A percentile compares a stretch with the other conserved stretches of the same genome.
These are phyloP conservation scores for Pachypanchax playfairii DNA, from an alignment of 2,113 vertebrate genomes.

Conservation along the genomic window DNA sequence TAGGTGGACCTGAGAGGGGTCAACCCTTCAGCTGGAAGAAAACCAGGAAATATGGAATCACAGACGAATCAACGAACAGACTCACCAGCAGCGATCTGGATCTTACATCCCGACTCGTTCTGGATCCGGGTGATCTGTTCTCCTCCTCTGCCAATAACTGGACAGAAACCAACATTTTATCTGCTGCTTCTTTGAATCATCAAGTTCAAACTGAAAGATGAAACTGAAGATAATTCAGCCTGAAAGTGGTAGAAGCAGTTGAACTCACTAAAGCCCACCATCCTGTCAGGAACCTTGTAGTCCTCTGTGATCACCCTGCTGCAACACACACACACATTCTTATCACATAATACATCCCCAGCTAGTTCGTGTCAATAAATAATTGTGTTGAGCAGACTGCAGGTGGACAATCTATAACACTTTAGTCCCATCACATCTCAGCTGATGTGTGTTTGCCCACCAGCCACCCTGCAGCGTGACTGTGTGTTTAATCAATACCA, in stretches of 20 bases:
- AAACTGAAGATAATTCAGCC: too few species aligned
- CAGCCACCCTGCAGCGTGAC: background rate
- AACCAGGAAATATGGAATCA: too few species aligned
- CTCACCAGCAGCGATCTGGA: constrained; percentile 97
- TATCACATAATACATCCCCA: background rate
- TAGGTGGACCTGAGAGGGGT: background rate
- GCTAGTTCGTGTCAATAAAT: constrained; percentile 45
- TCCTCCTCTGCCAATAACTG: constrained; percentile 97
- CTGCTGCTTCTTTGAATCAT: too few species aligned
- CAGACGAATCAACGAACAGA: background rate
- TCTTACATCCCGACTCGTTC: constrained; percentile 96
- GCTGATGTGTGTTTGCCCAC: constrained; percentile 37
- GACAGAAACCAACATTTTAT: too few species aligned
- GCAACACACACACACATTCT: constrained; percentile 54
- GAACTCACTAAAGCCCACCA: constrained; percentile 99
- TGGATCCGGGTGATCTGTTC: constrained; percentile 98
- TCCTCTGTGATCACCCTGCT: constrained; percentile 96
- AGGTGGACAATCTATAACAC: constrained; percentile 61
- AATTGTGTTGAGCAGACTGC: constrained; percentile 35
- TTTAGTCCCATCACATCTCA: background rate
- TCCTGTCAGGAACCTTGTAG: constrained; percentile 98
- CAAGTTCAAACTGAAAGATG: background rate
- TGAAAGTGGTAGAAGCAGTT: too few species aligned
- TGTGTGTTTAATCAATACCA: constrained; percentile 26
- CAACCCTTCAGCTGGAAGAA: background rate